Percentiles rank a stretch among this genome's conserved stretches.
phyloP scores from a whole-genome alignment of 2,797 vertebrate genomes.

The Echeneis naucrates region DNA sequence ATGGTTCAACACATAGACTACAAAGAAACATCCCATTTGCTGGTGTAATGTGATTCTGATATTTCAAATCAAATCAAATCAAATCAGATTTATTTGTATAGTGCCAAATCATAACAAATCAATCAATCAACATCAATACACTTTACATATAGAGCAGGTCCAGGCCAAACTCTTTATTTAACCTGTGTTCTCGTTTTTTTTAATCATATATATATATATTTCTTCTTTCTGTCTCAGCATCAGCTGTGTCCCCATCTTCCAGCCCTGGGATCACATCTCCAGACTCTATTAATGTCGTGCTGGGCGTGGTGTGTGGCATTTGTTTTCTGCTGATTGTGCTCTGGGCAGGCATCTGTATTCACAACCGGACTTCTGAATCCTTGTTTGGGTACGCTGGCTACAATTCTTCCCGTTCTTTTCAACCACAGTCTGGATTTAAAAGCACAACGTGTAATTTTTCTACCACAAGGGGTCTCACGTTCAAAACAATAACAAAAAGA shows the following conservation, averaged over 20 bases:
- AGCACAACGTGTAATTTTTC: not conserved
- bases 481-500: not conserved
- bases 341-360: slow-evolving; percentile 83
- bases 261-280: slow-evolving; percentile 80
- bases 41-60: not conserved
- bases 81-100: too few species aligned
- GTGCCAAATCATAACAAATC: too few species aligned
- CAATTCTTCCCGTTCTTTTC: not conserved
- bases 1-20: not conserved
- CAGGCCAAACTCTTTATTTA: too few species aligned
- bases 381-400: slow-evolving; percentile 86
- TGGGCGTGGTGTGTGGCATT: slow-evolving; percentile 87
- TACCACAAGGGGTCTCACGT: not conserved
- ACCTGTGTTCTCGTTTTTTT: too few species aligned
- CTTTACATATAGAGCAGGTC: too few species aligned
- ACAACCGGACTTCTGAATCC: slow-evolving; percentile 82
- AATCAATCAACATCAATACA: too few species aligned
- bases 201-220: too few species aligned
- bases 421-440: slow-evolving; percentile 12
- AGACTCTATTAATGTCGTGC: slow-evolving; percentile 80
- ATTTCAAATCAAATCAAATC: too few species aligned
- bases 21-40: not conserved
- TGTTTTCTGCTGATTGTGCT: slow-evolving; percentile 85
- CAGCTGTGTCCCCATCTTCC: slow-evolving; percentile 82
- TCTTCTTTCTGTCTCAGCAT: slow-evolving; percentile 61